These are phyloP conservation scores for Neotoxoptera formosana DNA, from an alignment of 1,140 invertebrate genomes.

Conservation along the genomic window DNA sequence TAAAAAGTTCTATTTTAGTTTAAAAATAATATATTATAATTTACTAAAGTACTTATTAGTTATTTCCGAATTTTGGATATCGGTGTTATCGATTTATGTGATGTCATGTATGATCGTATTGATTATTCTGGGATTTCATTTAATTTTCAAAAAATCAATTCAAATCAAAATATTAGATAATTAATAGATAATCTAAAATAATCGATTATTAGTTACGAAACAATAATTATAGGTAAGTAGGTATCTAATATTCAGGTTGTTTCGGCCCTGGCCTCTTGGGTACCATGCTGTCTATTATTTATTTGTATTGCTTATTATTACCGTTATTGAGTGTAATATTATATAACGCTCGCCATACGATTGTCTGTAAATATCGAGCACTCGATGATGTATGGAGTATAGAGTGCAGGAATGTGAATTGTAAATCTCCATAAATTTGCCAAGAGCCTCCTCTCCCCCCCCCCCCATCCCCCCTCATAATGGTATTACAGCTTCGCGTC, in stretches of 20 bases:
- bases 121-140: background rate
- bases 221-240: background rate
- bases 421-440: background rate
- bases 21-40: background rate
- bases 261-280: background rate
- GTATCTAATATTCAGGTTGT: background rate
- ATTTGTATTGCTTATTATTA: background rate
- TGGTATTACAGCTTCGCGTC: background rate
- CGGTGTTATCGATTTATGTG: no score
- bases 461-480: background rate
- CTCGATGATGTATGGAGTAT: background rate
- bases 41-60: background rate
- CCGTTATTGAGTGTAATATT: background rate
- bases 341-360: background rate
- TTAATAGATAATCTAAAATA: background rate
- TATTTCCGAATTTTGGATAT: background rate
- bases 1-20: background rate
- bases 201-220: background rate
- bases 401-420: background rate
- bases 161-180: background rate
- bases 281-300: background rate
- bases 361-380: background rate
- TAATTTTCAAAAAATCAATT: background rate
- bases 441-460: background rate
- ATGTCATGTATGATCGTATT: no score